Evolutionary conservation across 92 coral and sea anemone species (phyloP), one percentile per base, ranked within the genome.

Genomic region (Umimayanthus chanpuru): DNA sequence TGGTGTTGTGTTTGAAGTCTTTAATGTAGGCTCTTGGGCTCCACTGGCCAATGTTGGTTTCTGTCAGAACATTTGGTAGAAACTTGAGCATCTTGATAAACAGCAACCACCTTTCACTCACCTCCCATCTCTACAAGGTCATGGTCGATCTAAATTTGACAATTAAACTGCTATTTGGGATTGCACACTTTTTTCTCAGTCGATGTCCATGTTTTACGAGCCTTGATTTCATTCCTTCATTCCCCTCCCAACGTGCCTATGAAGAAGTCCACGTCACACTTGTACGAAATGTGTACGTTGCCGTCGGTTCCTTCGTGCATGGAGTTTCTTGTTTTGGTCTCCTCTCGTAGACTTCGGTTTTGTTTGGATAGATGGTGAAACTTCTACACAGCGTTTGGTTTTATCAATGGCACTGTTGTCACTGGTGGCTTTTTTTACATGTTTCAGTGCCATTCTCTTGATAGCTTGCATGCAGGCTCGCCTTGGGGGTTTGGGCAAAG

Each of bases 121-220:
- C 81, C n/a, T n/a, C n/a, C n/a, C n/a, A n/a, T n/a, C 71, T 88
- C 91, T 9, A 88, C 71, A 2, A 88, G 86, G 61, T 77, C 72
- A 71, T 88, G 68, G 72, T 68, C 80, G 2, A 81, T 73, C 23
- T 82, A 53, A 4, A 88, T 16, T 23, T 88, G 91, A 5, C 56
- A 65, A 0, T 81, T 88, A 0, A 82, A 6, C 44, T 82, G 88
- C 30, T 49, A 64, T 2, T 81, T 58, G 9, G 79, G 66, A 18
- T 82, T 82, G 16, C 80, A 39, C 2, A 88, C 11, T 70, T 88
- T 12, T 68, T 73, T 49, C 41, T 53, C 4, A 88, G 12, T 16
- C 81, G 58, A 2, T 70, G 64, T 25, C 88, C 88, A 44, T 88
- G 81, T 53, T 88, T 70, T 29, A 81, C 16, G n/a, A n/a, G n/a